Percentiles rank a stretch among this genome's conserved stretches.
Evolutionary conservation across 1,140 invertebrate genomes (phyloP).

Genomic region (Aphidius ervi): DNA sequence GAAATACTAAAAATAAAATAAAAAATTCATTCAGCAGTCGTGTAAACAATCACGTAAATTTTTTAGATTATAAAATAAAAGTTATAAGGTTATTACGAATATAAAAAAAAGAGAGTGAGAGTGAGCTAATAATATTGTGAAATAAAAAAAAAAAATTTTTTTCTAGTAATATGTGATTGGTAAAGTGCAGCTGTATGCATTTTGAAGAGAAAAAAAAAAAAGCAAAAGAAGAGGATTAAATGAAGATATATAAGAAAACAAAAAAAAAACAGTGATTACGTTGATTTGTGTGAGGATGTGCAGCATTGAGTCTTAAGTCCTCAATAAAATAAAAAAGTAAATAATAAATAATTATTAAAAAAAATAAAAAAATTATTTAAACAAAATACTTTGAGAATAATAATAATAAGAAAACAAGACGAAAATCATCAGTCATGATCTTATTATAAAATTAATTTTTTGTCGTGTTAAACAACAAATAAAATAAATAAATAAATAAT

Average conservation of each 20-base stretch:
- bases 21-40: constrained; percentile 33
- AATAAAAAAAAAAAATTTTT: constrained; percentile 30
- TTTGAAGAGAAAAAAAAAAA: constrained; percentile 26
- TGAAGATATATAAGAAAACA: constrained; percentile 28
- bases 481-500: constrained; percentile 3
- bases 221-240: constrained; percentile 28
- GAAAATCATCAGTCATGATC: too few relatives aligned
- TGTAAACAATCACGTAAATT: constrained; percentile 33
- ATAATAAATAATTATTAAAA: constrained; percentile 36
- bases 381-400: too few relatives aligned
- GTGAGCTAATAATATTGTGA: constrained; percentile 25
- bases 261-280: constrained; percentile 36
- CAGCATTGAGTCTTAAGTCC: constrained; percentile 40
- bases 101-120: constrained; percentile 32
- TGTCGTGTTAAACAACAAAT: background rate
- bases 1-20: constrained; percentile 20
- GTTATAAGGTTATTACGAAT: constrained; percentile 13
- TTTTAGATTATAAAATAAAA: constrained; percentile 29
- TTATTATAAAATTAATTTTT: too few relatives aligned
- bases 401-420: too few relatives aligned
- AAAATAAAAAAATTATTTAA: background rate
- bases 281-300: constrained; percentile 47
- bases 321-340: constrained; percentile 29
- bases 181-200: constrained; percentile 28
- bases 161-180: constrained; percentile 31